These are phyloP conservation scores for Dugesia japonica DNA, from an alignment of 2,888 invertebrate genomes.

Conservation along the genomic window DNA sequence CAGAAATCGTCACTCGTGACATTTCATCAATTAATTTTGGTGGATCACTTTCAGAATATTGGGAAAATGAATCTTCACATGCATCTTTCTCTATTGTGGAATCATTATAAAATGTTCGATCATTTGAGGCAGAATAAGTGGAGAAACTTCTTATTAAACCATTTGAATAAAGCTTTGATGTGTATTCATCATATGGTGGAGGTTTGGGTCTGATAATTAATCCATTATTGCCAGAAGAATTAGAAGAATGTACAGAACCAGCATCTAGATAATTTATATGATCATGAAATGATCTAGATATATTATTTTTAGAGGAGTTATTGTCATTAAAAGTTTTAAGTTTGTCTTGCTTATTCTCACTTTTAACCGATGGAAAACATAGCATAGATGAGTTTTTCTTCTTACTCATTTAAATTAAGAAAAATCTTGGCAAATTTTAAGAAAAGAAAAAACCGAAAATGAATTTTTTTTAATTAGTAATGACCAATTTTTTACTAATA, in stretches of 20 bases:
- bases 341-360: neutral
- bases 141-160: slow-evolving; percentile 11
- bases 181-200: slow-evolving; percentile 4
- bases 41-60: slow-evolving; percentile 8
- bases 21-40: slow-evolving; percentile 11
- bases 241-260: neutral
- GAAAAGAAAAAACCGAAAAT: neutral
- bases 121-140: slow-evolving; percentile 1
- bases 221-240: neutral
- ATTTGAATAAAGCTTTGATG: neutral
- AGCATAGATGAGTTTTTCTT: neutral
- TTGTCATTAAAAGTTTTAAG: neutral
- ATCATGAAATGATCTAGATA: neutral
- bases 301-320: neutral
- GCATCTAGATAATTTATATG: slow-evolving; percentile 8
- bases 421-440: neutral
- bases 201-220: slow-evolving; percentile 2
- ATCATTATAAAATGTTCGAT: neutral
- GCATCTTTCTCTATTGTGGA: neutral
- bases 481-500: too few species aligned
- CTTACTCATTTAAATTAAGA: neutral
- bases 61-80: neutral
- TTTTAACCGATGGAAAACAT: neutral
- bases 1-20: neutral
- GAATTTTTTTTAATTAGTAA: neutral